A percentile compares a stretch with the other conserved stretches of the same genome.
Conservation (phyloP, 2,113 vertebrate species). For the Calidris pygmaea region DNA sequence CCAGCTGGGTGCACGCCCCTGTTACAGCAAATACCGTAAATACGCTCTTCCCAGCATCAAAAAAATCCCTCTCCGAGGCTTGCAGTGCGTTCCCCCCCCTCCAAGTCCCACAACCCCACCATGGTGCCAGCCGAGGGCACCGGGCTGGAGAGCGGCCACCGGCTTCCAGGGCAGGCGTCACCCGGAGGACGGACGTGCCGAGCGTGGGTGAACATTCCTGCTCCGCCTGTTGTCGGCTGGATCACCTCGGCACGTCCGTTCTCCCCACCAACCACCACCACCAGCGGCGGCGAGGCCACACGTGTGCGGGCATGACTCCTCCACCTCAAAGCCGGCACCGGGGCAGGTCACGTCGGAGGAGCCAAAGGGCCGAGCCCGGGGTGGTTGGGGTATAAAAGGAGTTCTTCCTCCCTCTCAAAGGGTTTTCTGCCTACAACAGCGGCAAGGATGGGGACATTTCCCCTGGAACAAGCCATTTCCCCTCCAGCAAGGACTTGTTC, state of each 20-base stretch:
- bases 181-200: background rate
- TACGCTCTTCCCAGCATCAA: background rate
- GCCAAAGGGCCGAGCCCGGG: fast-evolving
- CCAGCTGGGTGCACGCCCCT: background rate
- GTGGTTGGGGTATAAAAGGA: background rate
- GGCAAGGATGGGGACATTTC: background rate
- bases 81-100: fast-evolving
- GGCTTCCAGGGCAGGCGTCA: background rate
- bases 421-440: background rate
- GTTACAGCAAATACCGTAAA: background rate
- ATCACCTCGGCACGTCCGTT: background rate
- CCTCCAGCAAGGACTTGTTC: background rate
- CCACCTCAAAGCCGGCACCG: fast-evolving
- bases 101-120: fast-evolving
- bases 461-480: background rate
- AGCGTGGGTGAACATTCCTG: background rate
- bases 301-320: fast-evolving
- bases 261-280: background rate
- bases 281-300: fast-evolving
- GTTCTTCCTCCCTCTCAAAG: background rate
- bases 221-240: background rate
- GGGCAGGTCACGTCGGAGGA: fast-evolving
- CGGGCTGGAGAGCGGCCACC: fast-evolving
- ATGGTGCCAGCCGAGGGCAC: fast-evolving
- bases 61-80: background rate